phyloP scores from a whole-genome alignment of 1,140 invertebrate species.

The Diorhabda carinulata region DNA sequence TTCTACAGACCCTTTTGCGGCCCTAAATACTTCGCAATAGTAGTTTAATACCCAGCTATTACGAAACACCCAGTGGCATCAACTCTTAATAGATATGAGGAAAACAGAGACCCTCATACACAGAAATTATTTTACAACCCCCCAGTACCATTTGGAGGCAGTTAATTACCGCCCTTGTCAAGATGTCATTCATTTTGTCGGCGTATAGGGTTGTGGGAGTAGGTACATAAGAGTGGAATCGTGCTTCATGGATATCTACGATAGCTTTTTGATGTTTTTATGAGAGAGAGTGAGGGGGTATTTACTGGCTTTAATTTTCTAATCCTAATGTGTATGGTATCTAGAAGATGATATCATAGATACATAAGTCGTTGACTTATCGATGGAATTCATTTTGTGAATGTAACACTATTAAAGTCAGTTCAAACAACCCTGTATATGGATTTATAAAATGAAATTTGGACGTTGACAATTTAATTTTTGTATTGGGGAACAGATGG shows the following conservation, averaged over 20 bases:
- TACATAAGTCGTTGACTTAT: neutral
- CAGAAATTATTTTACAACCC: constrained; percentile 8
- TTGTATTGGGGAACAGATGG: neutral
- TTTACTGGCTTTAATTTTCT: neutral
- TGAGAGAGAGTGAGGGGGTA: neutral
- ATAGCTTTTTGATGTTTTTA: constrained; percentile 3
- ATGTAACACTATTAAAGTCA: too few relatives aligned
- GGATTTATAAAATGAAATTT: too few relatives aligned
- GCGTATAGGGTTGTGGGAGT: neutral
- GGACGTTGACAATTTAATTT: neutral
- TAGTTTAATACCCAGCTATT: constrained; percentile 21
- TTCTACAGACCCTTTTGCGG: neutral
- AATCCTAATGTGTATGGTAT: neutral
- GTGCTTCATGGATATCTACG: neutral
- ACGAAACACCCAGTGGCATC: constrained; percentile 14
- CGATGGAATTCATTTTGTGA: too few relatives aligned
- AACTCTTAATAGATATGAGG: constrained; percentile 22
- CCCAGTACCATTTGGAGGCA: constrained; percentile 16
- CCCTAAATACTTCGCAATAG: constrained; percentile 22
- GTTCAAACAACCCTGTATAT: too few relatives aligned
- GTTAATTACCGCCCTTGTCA: constrained; percentile 23
- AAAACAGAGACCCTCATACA: constrained; percentile 16
- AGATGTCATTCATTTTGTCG: constrained; percentile 17
- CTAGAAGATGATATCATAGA: neutral
- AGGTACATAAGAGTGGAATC: neutral